phyloP scores from a whole-genome alignment of 53 echinoderm and acorn worm species.

The Luidia sarsii region DNA sequence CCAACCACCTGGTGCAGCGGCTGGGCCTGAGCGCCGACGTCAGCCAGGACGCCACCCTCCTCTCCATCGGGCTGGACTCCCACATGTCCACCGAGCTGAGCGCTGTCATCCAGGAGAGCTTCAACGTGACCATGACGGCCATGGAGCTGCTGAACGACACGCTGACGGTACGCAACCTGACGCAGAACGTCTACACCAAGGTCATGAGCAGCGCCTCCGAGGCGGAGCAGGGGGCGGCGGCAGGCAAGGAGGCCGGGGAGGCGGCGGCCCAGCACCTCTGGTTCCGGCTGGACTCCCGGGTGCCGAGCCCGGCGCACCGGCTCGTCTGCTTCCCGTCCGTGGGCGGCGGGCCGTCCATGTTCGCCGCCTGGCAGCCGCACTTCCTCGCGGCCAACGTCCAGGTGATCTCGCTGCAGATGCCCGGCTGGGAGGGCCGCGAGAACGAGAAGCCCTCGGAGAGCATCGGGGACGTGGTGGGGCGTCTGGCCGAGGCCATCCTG shows the following conservation, averaged over 20 bases:
- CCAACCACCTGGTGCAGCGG: conserved; percentile 73
- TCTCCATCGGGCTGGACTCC: conserved; percentile 89
- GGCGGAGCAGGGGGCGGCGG: conserved; percentile 49
- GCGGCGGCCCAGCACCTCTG: conserved; percentile 58
- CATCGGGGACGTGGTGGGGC: conserved; percentile 75
- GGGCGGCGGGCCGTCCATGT: conserved; percentile 88
- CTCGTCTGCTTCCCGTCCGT: conserved; percentile 93
- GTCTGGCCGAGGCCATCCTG: conserved; percentile 74
- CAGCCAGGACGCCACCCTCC: conserved; percentile 72
- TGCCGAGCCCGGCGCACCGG: conserved; percentile 70
- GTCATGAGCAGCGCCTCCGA: conserved; percentile 63
- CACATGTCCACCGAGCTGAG: conserved; percentile 97
- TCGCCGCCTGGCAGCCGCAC: conserved; percentile 72
- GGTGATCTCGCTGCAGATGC: conserved; percentile 74
- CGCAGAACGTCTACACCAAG: conserved; percentile 71
- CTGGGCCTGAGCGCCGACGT: conserved; percentile 82
- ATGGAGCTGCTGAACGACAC: conserved; percentile 95
- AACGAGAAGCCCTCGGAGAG: conserved; percentile 82
- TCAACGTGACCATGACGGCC: conserved; percentile 77
- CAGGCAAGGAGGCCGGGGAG: conserved; percentile 49
- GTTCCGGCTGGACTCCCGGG: conserved; percentile 74
- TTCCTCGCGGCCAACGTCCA: conserved; percentile 80
- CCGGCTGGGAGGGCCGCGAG: conserved; percentile 96
- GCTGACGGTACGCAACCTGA: conserved; percentile 69
- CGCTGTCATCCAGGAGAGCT: conserved; percentile 82